Evolutionary conservation across 2,888 invertebrate genomes (phyloP).

Genomic region (Diaphora mendica): DNA sequence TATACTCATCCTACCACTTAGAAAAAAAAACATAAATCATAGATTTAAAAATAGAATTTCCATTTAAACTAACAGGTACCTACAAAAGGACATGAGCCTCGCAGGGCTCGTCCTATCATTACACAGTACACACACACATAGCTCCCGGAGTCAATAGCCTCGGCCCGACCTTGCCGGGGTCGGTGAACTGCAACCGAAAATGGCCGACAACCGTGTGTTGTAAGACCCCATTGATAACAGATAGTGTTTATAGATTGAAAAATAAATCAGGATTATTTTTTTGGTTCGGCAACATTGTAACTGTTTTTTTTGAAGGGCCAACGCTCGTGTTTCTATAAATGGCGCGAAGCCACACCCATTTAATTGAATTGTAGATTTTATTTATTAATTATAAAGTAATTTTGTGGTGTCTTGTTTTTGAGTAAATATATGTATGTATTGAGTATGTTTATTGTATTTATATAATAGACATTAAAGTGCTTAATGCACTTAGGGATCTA

Average conservation of each 20-base stretch:
- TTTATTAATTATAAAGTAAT: not conserved
- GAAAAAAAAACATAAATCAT: not conserved
- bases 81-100: constrained; percentile 19
- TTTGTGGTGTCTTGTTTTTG: not conserved
- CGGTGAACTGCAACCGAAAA: constrained; percentile 73
- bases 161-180: constrained; percentile 79
- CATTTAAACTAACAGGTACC: constrained; percentile 8
- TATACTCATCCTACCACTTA: not conserved
- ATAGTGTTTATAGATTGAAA: constrained; percentile 5
- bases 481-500: too few species aligned
- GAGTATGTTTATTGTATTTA: too few species aligned
- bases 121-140: constrained; percentile 26
- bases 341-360: not conserved
- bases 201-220: constrained; percentile 46
- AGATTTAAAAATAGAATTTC: constrained; percentile 14
- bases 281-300: not conserved
- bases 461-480: too few species aligned
- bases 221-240: constrained; percentile 3
- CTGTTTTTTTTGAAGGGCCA: not conserved
- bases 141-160: constrained; percentile 68
- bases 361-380: not conserved
- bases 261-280: not conserved
- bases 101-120: constrained; percentile 22
- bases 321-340: not conserved
- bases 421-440: too few species aligned